Evolutionary conservation across 2,888 invertebrate genomes (phyloP), one percentile per base, ranked within the genome.

Genomic region (Nebria brevicollis): DNA sequence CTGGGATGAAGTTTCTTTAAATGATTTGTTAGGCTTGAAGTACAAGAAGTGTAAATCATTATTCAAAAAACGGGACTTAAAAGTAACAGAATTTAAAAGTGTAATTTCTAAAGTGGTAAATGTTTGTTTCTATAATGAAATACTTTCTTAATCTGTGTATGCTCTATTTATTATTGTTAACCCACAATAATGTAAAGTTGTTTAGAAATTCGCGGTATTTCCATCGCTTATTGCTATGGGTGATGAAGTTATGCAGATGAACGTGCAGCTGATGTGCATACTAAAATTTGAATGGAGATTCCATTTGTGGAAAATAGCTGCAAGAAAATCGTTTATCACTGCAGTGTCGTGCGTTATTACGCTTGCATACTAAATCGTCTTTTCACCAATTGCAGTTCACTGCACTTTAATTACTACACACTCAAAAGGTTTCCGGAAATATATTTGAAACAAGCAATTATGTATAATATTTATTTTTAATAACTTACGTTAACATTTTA

Each of bases 261-360:
- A 41, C 26, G 15, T 66, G 26, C 43, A 43, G 43, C 43, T 43
- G 43, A 34, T 75, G 75, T 75, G 76, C 76, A 76, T 76, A 76
- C 26, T 76, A 76, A 76, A 76, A 41, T 66, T 26, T 65, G 15
- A 76, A 66, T 66, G 76, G 66, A 34, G 26, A 76, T 75, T 64
- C 75, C 75, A 75, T 54, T 15, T 20, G 54, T 26, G 75, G 75
- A 75, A 75, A 75, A 75, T 75, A 75, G 75, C 75, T 77, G 77
- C 77, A 77, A 70, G 77, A 77, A 77, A 70, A 42, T 13, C 77
- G 77, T 77, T 70, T 77, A 77, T 77, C 77, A 77, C 70, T 77
- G 66, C 77, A 77, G 34, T 66, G 42, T 66, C 54, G 54, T 70
- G 54, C 54, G 77, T 42, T 77, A 77, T 77, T 43, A 77, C 41